Conservation (phyloP, 2,888 invertebrate genomes). For the Drosophila anceps region DNA sequence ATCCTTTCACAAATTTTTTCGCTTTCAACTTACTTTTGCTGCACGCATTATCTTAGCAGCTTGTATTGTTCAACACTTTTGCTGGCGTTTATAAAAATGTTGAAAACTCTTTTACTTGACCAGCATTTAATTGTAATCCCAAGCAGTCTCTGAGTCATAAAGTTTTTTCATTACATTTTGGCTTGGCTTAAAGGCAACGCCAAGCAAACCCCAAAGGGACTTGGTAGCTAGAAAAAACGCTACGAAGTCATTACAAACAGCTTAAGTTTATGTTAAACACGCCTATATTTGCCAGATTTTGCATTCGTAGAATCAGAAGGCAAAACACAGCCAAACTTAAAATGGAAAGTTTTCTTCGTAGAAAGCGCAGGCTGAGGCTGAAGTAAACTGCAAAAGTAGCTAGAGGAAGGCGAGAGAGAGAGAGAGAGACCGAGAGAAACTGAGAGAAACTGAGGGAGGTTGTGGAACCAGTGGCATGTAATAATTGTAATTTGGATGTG, state of each 20-base stretch:
- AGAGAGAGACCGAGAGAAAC: background rate
- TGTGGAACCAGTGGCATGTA: conserved; percentile 60
- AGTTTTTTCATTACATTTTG: conserved; percentile 69
- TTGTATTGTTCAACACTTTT: conserved; percentile 15
- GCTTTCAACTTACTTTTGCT: background rate
- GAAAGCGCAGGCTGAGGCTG: conserved; percentile 26
- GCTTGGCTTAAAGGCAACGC: conserved; percentile 44
- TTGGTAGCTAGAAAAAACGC: conserved; percentile 33
- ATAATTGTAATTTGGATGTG: conserved; percentile 63
- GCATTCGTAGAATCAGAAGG: conserved; percentile 57
- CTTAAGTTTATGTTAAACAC: conserved; percentile 78
- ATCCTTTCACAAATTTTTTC: background rate
- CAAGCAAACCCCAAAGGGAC: background rate
- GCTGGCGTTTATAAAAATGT: conserved; percentile 9
- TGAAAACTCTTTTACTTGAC: conserved; percentile 15
- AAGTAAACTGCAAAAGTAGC: conserved; percentile 52
- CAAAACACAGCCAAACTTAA: conserved; percentile 26
- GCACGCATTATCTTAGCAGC: background rate
- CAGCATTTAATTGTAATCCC: conserved; percentile 24
- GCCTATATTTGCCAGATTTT: conserved; percentile 77
- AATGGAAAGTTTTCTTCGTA: conserved; percentile 48
- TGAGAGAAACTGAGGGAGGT: background rate
- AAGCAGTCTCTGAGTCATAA: conserved; percentile 22
- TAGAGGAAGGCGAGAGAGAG: background rate
- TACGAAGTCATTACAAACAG: conserved; percentile 75